Evolutionary conservation across 1,140 invertebrate genomes (phyloP).

Genomic region (Cotesia chilonis): DNA sequence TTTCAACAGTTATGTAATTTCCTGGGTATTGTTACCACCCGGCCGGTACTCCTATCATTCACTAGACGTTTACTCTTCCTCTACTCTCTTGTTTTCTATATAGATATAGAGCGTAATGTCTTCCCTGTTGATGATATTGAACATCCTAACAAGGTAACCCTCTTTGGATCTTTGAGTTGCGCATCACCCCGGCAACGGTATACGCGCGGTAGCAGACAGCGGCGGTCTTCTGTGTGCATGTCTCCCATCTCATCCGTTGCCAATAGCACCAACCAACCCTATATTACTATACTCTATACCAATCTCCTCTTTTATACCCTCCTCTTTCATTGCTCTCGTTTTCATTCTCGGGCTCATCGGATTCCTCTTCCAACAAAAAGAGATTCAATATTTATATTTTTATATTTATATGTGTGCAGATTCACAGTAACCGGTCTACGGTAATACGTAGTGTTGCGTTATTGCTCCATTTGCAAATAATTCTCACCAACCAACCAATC

Average conservation of each 20-base stretch:
- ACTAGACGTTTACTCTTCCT: conserved; percentile 58
- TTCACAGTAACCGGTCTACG: conserved; percentile 38
- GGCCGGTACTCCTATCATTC: conserved; percentile 59
- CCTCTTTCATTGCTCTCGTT: conserved; percentile 40
- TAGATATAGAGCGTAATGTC: not conserved
- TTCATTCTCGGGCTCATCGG: conserved; percentile 35
- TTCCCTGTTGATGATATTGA: not conserved
- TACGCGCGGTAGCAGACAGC: not conserved
- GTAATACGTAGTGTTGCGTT: conserved; percentile 41
- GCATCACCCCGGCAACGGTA: conserved; percentile 34
- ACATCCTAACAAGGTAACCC: not conserved
- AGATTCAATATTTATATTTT: conserved; percentile 31
- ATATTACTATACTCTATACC: too few relatives aligned
- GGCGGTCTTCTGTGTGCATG: too few relatives aligned
- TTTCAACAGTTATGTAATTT: conserved; percentile 68
- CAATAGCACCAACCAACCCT: too few relatives aligned
- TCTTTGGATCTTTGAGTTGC: conserved; percentile 11
- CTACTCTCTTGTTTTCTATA: conserved; percentile 29
- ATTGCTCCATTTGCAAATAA: conserved; percentile 39
- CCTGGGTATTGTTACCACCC: conserved; percentile 64
- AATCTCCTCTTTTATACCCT: not conserved
- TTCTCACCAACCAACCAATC: not conserved
- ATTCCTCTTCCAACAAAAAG: conserved; percentile 49
- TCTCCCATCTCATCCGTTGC: conserved; percentile 14
- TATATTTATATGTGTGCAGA: conserved; percentile 46